phyloP scores from a whole-genome alignment of 64 coral and sea anemone species.

The Acropora tenuis region DNA sequence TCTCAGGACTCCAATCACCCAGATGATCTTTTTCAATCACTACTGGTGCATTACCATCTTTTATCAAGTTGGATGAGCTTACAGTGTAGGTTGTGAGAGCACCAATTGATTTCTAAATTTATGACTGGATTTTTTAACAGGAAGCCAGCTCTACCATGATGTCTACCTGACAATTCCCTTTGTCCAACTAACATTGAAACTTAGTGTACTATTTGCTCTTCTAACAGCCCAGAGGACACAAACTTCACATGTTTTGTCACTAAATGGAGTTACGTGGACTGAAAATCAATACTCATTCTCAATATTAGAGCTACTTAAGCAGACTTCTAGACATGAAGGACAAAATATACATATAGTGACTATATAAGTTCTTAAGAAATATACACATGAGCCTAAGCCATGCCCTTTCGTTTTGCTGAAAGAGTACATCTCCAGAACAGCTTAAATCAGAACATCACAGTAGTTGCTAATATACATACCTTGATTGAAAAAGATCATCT shows the following conservation, averaged over 20 bases:
- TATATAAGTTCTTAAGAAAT: slow-evolving; percentile 23
- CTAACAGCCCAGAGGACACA: slow-evolving; percentile 35
- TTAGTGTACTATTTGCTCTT: slow-evolving; percentile 3
- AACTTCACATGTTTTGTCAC: not conserved
- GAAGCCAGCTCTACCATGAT: slow-evolving; percentile 26
- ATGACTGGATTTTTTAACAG: slow-evolving; percentile 40
- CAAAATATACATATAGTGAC: slow-evolving; percentile 17
- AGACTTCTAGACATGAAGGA: not conserved
- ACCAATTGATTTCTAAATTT: too few relatives aligned
- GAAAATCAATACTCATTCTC: too few relatives aligned
- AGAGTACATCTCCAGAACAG: slow-evolving; percentile 10
- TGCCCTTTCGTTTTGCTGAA: not conserved
- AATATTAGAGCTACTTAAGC: not conserved
- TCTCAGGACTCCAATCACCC: too few relatives aligned
- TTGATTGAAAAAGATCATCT: too few relatives aligned
- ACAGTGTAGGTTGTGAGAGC: too few relatives aligned
- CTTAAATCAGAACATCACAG: not conserved
- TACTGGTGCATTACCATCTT: too few relatives aligned
- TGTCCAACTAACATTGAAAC: slow-evolving; percentile 24
- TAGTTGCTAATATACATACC: too few relatives aligned
- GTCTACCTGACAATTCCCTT: not conserved
- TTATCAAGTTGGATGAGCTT: too few relatives aligned
- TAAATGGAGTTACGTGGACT: slow-evolving; percentile 1
- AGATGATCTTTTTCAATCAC: too few relatives aligned
- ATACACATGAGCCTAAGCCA: not conserved